Evolutionary conservation across 2,797 vertebrate genomes (phyloP).

Genomic region (Numenius phaeopus): DNA sequence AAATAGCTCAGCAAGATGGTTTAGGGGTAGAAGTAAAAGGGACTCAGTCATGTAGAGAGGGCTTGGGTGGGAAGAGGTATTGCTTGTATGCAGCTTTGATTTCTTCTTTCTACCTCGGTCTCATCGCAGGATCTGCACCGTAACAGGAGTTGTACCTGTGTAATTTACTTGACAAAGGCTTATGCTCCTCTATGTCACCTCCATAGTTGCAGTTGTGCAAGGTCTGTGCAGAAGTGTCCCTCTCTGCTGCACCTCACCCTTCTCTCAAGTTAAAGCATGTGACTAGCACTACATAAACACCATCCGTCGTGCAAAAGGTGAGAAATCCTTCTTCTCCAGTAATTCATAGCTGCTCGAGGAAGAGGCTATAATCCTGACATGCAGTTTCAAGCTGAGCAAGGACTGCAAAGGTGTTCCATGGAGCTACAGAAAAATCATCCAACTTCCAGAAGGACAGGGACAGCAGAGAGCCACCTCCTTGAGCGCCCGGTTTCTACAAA

Average conservation of each 20-base stretch:
- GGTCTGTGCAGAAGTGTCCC: not conserved
- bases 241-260: not conserved
- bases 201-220: not conserved
- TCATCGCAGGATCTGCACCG: not conserved
- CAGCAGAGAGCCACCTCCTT: not conserved
- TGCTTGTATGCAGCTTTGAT: not conserved
- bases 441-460: not conserved
- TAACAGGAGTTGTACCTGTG: not conserved
- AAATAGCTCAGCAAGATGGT: not conserved
- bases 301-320: not conserved
- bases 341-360: not conserved
- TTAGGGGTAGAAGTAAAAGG: not conserved
- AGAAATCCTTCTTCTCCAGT: not conserved
- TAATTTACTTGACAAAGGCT: not conserved
- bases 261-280: not conserved
- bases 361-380: not conserved
- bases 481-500: not conserved
- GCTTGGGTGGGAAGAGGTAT: not conserved
- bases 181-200: not conserved
- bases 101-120: not conserved
- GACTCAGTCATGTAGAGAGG: not conserved
- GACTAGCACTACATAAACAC: not conserved
- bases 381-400: not conserved
- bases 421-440: not conserved
- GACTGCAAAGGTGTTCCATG: not conserved